These are phyloP conservation scores for Pogonomyrmex californicus DNA, from an alignment of 1,140 invertebrate genomes.

Conservation along the genomic window DNA sequence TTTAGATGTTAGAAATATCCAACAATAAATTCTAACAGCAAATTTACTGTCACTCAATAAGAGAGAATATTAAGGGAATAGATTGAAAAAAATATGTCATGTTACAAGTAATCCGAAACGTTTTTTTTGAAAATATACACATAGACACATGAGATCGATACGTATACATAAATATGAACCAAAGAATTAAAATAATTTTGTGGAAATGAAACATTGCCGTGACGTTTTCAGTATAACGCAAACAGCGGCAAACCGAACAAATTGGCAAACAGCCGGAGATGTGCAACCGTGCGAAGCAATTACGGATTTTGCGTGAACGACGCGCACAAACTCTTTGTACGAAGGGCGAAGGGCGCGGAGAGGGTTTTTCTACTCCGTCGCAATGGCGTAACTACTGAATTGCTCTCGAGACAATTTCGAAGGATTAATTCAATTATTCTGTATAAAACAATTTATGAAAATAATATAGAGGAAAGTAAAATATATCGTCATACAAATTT, in stretches of 20 bases:
- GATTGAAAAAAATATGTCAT: no score
- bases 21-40: neutral
- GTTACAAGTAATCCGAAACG: no score
- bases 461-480: neutral
- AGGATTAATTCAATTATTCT: neutral
- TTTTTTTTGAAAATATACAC: neutral
- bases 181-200: slow-evolving; percentile 18
- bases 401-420: neutral
- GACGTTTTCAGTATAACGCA: slow-evolving; percentile 66
- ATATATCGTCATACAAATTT: neutral
- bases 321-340: slow-evolving; percentile 77
- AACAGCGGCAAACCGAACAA: slow-evolving; percentile 77
- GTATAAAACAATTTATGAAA: neutral
- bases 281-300: slow-evolving; percentile 82
- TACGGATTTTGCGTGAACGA: slow-evolving; percentile 80
- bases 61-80: no score
- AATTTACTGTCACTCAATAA: neutral
- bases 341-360: slow-evolving; percentile 50
- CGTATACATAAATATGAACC: no score
- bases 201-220: neutral
- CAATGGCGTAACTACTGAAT: slow-evolving; percentile 60
- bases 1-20: neutral
- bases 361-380: slow-evolving; percentile 48
- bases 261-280: slow-evolving; percentile 78
- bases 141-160: neutral